phyloP scores from a whole-genome alignment of 2,888 invertebrate species.

The Torymus texanus region DNA sequence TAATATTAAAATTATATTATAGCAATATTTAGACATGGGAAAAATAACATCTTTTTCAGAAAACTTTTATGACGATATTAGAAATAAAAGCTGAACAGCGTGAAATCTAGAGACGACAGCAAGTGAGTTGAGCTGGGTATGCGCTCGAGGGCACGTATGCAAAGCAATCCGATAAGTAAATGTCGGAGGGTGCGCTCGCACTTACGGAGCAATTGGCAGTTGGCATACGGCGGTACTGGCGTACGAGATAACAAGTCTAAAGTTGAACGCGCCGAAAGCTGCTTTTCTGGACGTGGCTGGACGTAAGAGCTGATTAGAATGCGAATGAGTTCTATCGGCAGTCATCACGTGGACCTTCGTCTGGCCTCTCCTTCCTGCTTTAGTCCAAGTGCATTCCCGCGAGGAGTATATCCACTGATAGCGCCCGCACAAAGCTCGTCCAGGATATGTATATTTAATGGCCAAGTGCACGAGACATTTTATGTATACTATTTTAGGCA shows the following conservation, averaged over 20 bases:
- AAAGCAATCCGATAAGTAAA: slow-evolving; percentile 48
- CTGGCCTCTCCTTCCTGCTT: slow-evolving; percentile 11
- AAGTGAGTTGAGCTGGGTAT: too few species aligned
- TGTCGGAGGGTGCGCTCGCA: neutral
- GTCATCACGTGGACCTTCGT: slow-evolving; percentile 7
- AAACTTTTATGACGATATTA: too few species aligned
- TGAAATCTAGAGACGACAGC: too few species aligned
- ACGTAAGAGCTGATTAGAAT: slow-evolving; percentile 68
- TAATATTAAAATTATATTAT: too few species aligned
- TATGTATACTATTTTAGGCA: neutral
- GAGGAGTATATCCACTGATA: slow-evolving; percentile 29
- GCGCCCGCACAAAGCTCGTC: neutral
- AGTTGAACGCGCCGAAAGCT: slow-evolving; percentile 63
- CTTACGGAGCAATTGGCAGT: slow-evolving; percentile 32
- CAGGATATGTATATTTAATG: slow-evolving; percentile 24
- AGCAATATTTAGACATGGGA: too few species aligned
- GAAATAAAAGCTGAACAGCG: too few species aligned
- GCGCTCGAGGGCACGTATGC: slow-evolving; percentile 15
- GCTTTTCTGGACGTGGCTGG: slow-evolving; percentile 62
- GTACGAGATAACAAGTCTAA: slow-evolving; percentile 63
- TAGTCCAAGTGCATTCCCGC: slow-evolving; percentile 2
- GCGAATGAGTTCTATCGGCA: slow-evolving; percentile 64
- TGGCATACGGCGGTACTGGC: slow-evolving; percentile 30
- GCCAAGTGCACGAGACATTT: neutral
- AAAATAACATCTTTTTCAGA: too few species aligned